Base-by-base conservation (phyloP, 2,113 vertebrate species). In the Prolemur simus region DNA sequence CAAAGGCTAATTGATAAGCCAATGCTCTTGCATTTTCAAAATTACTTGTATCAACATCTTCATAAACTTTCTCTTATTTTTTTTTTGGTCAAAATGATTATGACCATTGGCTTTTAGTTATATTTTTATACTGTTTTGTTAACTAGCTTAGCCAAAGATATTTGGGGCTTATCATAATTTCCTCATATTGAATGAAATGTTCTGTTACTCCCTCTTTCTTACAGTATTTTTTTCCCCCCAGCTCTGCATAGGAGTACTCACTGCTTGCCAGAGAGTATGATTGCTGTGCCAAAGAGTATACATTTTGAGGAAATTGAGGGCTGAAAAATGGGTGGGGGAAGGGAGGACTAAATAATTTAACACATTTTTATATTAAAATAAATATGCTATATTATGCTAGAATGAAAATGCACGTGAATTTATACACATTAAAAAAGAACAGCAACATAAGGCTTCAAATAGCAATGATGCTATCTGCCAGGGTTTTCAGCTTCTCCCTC, bases 331-430 rank as follows among this genome's bases (percentile, higher is more conserved):
- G 56, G 20, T 17, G 37, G n/a, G 8, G 34, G 39, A 39, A 18
- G 32, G 27, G 56, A 54, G 63, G 8, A 39, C 68, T 83, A 81
- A 90, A 54, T 96, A 90, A 88, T 94, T 77, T 88, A 92, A 89
- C 42, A 88, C 73, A 78, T 78, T 93, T 87, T 69, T 92, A 37
- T 93, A 63, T 91, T 86, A 97, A 94, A 94, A 91, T 89, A 94
- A 63, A 84, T 82, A 56, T 80, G 34, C 39, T 78, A 47, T 82
- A 69, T 81, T 87, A 68, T 82, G 66, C 73, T 85, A 88, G 47
- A 92, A 88, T 81, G 32, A 95, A 97, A 97, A 87, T 81, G 13
- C 77, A 20, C 34, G 11, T 92, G 60, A 68, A 56, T 88, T 86
- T 86, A 80, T 83, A 93, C 52, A 56, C 83, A 66, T 82, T 77